Conservation (phyloP, 1,140 invertebrate species). For the Melanaphis sacchari region DNA sequence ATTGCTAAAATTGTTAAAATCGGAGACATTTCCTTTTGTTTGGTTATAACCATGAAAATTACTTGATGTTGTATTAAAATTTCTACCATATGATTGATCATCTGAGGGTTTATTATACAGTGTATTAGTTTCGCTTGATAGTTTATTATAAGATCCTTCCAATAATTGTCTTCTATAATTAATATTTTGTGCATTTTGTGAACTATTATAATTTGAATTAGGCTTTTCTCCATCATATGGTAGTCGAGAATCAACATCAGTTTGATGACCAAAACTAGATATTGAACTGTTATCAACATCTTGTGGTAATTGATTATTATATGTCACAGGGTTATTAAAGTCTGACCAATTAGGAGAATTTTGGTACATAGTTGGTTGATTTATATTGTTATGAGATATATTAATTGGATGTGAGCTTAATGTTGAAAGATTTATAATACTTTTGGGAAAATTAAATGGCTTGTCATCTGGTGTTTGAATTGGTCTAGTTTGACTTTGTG, state of each 20-base stretch:
- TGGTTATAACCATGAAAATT: slow-evolving; percentile 19
- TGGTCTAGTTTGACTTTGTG: slow-evolving; percentile 56
- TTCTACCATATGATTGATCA: not conserved
- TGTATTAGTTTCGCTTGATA: not conserved
- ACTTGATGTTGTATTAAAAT: slow-evolving; percentile 6
- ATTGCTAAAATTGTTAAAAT: slow-evolving; percentile 27
- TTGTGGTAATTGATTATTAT: slow-evolving; percentile 12
- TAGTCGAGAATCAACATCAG: not conserved
- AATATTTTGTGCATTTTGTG: not conserved
- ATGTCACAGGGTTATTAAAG: not conserved
- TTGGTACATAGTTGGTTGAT: not conserved
- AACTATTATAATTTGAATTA: not conserved
- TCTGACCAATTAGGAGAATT: slow-evolving; percentile 40
- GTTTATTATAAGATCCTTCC: slow-evolving; percentile 35
- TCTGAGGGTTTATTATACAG: not conserved
- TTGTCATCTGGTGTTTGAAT: slow-evolving; percentile 62
- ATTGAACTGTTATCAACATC: slow-evolving; percentile 13
- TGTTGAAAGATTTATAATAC: not conserved
- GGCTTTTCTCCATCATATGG: not conserved
- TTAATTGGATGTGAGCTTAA: not conserved
- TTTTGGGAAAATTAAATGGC: slow-evolving; percentile 62
- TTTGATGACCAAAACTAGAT: not conserved
- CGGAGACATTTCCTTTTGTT: not conserved
- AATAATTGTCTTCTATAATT: slow-evolving; percentile 27
- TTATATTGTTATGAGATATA: not conserved